Percentiles rank a stretch among this genome's conserved stretches.
Evolutionary conservation across 2,113 vertebrate species (phyloP).

Genomic region (Phocoena sinus): DNA sequence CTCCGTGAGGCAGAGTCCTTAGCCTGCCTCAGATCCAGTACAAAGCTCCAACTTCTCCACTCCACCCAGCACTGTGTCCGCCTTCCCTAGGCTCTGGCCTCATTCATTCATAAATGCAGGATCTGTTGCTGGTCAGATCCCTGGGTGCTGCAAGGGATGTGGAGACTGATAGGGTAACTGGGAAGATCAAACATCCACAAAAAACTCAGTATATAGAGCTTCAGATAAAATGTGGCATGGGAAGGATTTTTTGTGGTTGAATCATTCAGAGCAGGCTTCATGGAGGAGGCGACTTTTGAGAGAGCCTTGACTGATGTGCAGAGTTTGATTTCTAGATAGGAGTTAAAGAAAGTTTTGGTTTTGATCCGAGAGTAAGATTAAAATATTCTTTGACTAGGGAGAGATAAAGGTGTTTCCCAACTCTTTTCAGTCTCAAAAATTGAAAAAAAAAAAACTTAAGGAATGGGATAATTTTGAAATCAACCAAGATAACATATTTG

Average conservation of each 20-base stretch:
- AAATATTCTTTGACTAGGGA: background rate
- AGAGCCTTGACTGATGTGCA: background rate
- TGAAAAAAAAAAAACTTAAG: background rate
- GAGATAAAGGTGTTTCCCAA: background rate
- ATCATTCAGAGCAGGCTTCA: background rate
- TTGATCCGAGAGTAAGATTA: background rate
- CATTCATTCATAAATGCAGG: background rate
- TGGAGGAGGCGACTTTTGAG: background rate
- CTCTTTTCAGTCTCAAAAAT: background rate
- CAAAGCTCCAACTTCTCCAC: background rate
- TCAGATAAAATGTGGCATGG: background rate
- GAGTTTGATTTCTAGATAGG: background rate
- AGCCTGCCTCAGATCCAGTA: background rate
- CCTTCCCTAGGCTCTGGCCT: background rate
- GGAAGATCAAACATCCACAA: background rate
- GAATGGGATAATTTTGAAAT: background rate
- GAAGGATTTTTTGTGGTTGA: background rate
- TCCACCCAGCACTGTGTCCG: background rate
- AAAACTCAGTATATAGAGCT: background rate
- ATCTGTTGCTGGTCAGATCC: background rate
- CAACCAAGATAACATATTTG: background rate
- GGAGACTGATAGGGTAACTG: background rate
- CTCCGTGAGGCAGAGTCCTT: background rate
- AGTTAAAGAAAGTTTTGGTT: background rate
- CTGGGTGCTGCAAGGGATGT: background rate